Percentiles rank a stretch among this genome's conserved stretches.
phyloP scores from a whole-genome alignment of 2,113 vertebrate genomes.

The Menura novaehollandiae region DNA sequence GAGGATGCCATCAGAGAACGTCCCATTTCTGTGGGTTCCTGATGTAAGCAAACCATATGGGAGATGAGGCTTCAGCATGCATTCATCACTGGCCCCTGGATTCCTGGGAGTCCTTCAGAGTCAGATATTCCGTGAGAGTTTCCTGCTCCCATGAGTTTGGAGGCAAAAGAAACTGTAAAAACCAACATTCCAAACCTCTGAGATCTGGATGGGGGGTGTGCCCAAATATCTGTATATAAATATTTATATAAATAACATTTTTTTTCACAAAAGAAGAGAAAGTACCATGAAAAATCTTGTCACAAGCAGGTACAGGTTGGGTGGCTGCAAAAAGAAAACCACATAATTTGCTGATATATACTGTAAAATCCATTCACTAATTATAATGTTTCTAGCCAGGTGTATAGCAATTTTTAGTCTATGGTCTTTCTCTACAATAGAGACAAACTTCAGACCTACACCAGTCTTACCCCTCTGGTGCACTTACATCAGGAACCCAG shows the following conservation, averaged over 20 bases:
- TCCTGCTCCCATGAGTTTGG: background rate
- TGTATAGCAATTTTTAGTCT: background rate
- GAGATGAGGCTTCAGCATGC: background rate
- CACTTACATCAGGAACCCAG: background rate
- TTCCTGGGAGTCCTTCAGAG: background rate
- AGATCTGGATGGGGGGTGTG: background rate
- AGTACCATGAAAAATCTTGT: background rate
- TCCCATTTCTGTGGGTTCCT: no score
- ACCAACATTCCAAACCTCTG: background rate
- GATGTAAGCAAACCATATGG: background rate
- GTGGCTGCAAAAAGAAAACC: background rate
- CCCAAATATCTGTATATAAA: background rate
- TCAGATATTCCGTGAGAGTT: background rate
- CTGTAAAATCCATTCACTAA: background rate
- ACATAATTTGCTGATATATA: background rate
- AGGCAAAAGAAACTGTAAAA: background rate
- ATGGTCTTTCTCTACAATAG: background rate
- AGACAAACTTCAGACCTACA: background rate
- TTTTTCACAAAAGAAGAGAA: background rate
- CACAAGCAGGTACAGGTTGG: background rate
- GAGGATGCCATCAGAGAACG: no score
- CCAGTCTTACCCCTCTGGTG: background rate
- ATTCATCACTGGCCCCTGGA: background rate
- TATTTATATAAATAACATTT: background rate
- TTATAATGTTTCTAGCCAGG: background rate